Evolutionary conservation across 1,140 invertebrate species (phyloP).

Genomic region (Spodoptera frugiperda): DNA sequence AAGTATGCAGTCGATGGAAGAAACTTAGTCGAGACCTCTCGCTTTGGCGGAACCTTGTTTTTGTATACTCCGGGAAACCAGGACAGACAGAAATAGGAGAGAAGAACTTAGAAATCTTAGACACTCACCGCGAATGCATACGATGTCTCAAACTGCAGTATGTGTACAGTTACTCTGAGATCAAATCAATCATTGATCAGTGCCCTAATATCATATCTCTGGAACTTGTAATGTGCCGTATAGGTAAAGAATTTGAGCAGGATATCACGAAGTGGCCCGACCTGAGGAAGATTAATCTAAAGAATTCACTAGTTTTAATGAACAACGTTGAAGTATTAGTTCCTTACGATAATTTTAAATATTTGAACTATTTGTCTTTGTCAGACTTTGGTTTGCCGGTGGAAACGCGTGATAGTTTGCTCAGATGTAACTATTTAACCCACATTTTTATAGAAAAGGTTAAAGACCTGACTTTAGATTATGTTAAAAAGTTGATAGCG

Average conservation of each 20-base stretch:
- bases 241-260: slow-evolving; percentile 73
- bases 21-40: slow-evolving; percentile 66
- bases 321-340: slow-evolving; percentile 66
- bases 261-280: slow-evolving; percentile 72
- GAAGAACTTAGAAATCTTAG: slow-evolving; percentile 71
- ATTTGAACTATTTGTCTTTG: slow-evolving; percentile 72
- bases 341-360: slow-evolving; percentile 70
- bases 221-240: slow-evolving; percentile 78
- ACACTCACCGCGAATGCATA: slow-evolving; percentile 67
- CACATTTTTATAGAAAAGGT: slow-evolving; percentile 83
- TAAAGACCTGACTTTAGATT: slow-evolving; percentile 69
- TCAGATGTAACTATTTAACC: slow-evolving; percentile 71
- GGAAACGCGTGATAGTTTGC: slow-evolving; percentile 71
- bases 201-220: slow-evolving; percentile 74
- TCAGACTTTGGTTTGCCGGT: slow-evolving; percentile 80
- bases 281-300: slow-evolving; percentile 75
- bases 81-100: slow-evolving; percentile 72
- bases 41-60: slow-evolving; percentile 71
- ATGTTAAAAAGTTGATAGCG: slow-evolving; percentile 70
- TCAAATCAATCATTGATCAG: slow-evolving; percentile 69
- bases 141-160: slow-evolving; percentile 76
- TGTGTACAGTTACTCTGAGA: slow-evolving; percentile 73
- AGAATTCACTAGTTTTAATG: slow-evolving; percentile 70
- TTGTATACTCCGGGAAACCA: slow-evolving; percentile 76
- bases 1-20: slow-evolving; percentile 75